Base-by-base conservation (phyloP, 1,140 invertebrate genomes). In the Drosophila arawakana region DNA sequence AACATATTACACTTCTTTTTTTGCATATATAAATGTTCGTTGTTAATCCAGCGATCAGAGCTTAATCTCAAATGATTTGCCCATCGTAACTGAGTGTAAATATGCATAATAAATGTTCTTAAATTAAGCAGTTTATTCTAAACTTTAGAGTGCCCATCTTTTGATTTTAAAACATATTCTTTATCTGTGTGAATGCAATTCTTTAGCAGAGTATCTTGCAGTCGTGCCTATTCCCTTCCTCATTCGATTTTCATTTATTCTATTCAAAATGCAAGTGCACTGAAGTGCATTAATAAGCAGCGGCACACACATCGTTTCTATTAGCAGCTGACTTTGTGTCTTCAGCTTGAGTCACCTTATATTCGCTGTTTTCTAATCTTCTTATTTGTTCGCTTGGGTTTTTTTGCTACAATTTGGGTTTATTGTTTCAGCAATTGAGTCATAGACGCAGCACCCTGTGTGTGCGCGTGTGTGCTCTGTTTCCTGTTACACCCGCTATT, bases 401-500 rank as follows among this genome's bases (percentile, higher is more conserved):
- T 21, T 21, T 47, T 21, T 57, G 54, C 15, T n/a, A 8, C 37
- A 57, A 39, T 21, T 57, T 57, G 37, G 25, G 4, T 30, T 57
- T 57, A 57, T 41, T 52, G 37, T 11, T 52, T 49, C 15, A 37
- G 39, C 55, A 57, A 52, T 61, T 72, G 69, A 72, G 50, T 66
- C 61, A 72, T n/a, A 13, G 9, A 21, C 13, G 54, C 50, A 54
- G 50, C 34, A 60, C n/a, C n/a, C 41, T 44, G 18, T 15, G 21
- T 18, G 18, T 41, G 11, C 10, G 34, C 25, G 41, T 25, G 30
- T 9, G 35, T 13, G 43, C 39, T 11, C 5, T 41, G 21, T 10
- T 52, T 62, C 58, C 67, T 70, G 59, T 13, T 18, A 8, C 30
- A 47, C 34, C 18, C 15, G 37, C 52, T 55, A 55, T n/a, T 30